Evolutionary conservation across 2,113 vertebrate genomes (phyloP).

Genomic region (Pseudorectes ferrugineus): DNA sequence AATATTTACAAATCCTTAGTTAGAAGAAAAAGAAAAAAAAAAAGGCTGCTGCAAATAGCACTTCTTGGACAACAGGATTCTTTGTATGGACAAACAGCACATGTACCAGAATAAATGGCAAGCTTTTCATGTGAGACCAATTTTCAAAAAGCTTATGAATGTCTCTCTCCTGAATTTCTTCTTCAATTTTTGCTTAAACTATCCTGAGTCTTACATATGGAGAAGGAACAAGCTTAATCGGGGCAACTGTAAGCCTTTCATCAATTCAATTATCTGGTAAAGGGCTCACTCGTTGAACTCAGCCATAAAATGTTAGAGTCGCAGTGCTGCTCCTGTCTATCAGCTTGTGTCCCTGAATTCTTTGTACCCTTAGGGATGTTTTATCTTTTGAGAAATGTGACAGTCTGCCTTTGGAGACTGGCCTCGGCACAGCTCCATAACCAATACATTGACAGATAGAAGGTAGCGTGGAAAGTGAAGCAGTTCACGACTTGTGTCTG

Average conservation of each 20-base stretch:
- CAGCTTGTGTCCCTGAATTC: conserved; percentile 22
- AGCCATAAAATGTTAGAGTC: conserved; percentile 25
- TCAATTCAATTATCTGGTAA: conserved; percentile 36
- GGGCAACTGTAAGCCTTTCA: neutral
- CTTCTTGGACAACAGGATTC: neutral
- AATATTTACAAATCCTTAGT: conserved; percentile 38
- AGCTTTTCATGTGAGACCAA: neutral
- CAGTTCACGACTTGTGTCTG: neutral
- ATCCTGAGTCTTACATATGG: neutral
- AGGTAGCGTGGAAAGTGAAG: neutral
- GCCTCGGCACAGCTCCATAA: neutral
- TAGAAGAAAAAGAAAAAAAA: neutral
- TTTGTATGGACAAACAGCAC: neutral
- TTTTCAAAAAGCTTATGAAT: neutral
- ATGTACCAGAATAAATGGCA: neutral
- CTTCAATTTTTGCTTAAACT: conserved; percentile 2
- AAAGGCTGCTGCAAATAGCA: conserved; percentile 11
- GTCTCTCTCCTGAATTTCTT: neutral
- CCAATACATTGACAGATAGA: conserved; percentile 16
- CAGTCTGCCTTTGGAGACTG: conserved; percentile 25
- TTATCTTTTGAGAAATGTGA: conserved; percentile 36
- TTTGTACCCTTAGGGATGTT: conserved; percentile 14
- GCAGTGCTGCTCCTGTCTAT: conserved; percentile 4
- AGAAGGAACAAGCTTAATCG: neutral
- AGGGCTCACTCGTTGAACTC: conserved; percentile 34